Evolutionary conservation across 2,113 vertebrate species (phyloP), one percentile per base, ranked within the genome.

Genomic region (Malurus alboscapulatus): DNA sequence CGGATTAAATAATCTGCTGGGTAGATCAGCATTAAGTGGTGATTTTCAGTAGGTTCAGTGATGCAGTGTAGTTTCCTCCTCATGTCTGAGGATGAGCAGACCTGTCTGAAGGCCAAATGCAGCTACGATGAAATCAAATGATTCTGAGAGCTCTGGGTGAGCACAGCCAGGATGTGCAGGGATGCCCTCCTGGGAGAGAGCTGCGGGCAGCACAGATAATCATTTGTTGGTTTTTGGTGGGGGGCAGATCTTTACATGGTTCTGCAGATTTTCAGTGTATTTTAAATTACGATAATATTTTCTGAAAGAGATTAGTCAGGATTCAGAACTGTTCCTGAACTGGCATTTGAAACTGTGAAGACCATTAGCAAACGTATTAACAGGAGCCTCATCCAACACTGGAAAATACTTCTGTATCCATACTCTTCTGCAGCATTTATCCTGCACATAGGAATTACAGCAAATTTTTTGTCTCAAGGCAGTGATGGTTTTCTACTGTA

Each of bases 31-130:
- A 5, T 27, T 14, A 75, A 67, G 22, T 29, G 34, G 18, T 63
- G 69, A 65, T 75, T 72, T 53, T 72, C 12, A 44, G 20, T 45
- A 24, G 42, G 12, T 3, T 84, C 30, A n/a, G 22, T n/a, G 67
- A 29, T 67, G 42, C 21, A 4, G 1, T 66, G 14, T 44, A 4
- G 17, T 53, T 62, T 62, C 13, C 10, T 48, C 20, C 9, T 34
- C 0, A 0, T 27, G 12, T 26, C 16, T 26, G 55, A 57, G 83
- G 24, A 62, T 17, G 14, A 12, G 9, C 57, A 79, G 58, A 54
- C 13, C 20, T 57, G 24, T n/a, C n/a, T 63, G 72, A 62, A 58
- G 75, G 32, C 10, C 62, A 29, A 25, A 48, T 34, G 11, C 47
- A 53, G 21, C 51, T 79, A 7, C 18, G 26, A 9, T 11, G 21